Evolutionary conservation across 1,140 invertebrate genomes (phyloP).

Genomic region (Drosophila trapezifrons): DNA sequence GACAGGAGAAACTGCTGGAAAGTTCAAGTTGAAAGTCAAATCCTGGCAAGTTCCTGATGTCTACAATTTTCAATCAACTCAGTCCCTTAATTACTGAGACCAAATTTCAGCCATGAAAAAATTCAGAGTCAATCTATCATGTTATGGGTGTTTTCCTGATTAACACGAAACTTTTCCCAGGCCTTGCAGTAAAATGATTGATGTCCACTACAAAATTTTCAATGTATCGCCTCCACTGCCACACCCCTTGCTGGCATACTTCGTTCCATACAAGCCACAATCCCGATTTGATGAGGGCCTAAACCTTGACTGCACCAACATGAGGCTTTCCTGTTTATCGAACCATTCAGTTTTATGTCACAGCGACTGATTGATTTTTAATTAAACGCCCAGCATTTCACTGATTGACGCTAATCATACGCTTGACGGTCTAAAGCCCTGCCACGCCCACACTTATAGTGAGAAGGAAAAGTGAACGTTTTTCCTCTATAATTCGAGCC

Average conservation of each 20-base stretch:
- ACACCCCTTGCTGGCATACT: conserved; percentile 6
- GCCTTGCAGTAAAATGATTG: conserved; percentile 47
- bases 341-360: conserved; percentile 58
- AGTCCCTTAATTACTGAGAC: conserved; percentile 35
- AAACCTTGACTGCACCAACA: conserved; percentile 17
- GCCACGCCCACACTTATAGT: conserved; percentile 30
- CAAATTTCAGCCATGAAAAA: conserved; percentile 23
- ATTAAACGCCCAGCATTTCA: conserved; percentile 58
- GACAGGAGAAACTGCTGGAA: not conserved
- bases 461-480: not conserved
- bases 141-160: conserved; percentile 39
- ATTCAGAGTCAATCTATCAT: conserved; percentile 43
- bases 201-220: conserved; percentile 52
- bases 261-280: not conserved
- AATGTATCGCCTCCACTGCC: conserved; percentile 20
- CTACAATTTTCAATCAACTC: conserved; percentile 14
- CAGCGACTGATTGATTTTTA: conserved; percentile 75
- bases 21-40: conserved; percentile 11
- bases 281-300: conserved; percentile 10
- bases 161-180: conserved; percentile 38
- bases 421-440: conserved; percentile 31
- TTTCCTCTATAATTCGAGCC: conserved; percentile 42
- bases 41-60: conserved; percentile 2
- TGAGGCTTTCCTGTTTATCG: conserved; percentile 22
- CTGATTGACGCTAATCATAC: conserved; percentile 73